Evolutionary conservation across 2,888 invertebrate species (phyloP).

Genomic region (Patella ulyssiponensis): DNA sequence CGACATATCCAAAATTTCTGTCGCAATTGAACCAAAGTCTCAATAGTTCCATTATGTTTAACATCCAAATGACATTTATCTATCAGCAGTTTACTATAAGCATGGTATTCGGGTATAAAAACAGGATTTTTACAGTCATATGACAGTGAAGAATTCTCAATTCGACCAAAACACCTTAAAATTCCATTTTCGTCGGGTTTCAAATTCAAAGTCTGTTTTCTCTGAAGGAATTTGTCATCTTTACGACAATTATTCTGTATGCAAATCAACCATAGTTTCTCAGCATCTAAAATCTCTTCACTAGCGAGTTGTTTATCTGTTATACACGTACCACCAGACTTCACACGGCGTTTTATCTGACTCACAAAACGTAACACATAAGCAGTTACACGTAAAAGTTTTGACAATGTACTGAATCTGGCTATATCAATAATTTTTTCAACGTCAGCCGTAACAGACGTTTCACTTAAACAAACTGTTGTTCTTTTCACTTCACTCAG

Average conservation of each 20-base stretch:
- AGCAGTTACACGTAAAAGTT: neutral
- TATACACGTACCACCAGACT: neutral
- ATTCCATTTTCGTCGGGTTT: neutral
- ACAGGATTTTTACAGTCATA: neutral
- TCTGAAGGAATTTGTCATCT: neutral
- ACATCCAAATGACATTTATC: neutral
- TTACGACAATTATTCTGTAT: neutral
- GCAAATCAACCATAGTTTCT: neutral
- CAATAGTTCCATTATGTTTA: neutral
- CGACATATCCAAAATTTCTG: neutral
- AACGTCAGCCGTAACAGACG: neutral
- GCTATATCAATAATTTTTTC: neutral
- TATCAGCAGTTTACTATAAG: neutral
- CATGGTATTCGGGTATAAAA: neutral
- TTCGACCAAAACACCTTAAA: neutral
- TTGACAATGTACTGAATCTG: neutral
- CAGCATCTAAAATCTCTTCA: neutral
- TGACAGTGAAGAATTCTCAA: neutral
- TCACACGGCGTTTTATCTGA: neutral
- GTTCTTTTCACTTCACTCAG: neutral
- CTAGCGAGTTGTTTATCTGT: neutral
- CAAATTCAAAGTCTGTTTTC: neutral
- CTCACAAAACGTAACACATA: neutral
- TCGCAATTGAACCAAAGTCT: neutral
- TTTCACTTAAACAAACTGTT: neutral